Conservation (phyloP, 2,797 vertebrate genomes). For the Enteromius viviparus region DNA sequence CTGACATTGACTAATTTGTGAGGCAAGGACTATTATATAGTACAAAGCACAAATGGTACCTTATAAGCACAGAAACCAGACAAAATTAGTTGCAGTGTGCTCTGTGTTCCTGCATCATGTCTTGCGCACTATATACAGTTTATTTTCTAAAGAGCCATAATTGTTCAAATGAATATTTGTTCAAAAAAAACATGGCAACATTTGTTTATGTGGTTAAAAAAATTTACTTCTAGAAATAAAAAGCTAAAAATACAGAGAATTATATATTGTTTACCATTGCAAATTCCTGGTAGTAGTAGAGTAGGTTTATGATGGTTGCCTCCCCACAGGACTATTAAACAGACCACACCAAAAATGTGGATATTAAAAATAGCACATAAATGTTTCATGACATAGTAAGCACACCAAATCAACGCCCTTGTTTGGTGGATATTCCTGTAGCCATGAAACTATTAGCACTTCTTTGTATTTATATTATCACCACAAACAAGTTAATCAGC, state of each 20-base stretch:
- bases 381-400: slow-evolving; percentile 14
- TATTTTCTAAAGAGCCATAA: not conserved
- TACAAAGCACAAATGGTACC: not conserved
- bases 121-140: not conserved
- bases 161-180: not conserved
- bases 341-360: slow-evolving; percentile 45
- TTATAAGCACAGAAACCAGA: not conserved
- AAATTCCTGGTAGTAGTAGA: not conserved
- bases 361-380: slow-evolving; percentile 24
- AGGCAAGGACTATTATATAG: not conserved
- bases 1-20: not conserved
- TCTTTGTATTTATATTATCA: slow-evolving; percentile 30
- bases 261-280: slow-evolving; percentile 5
- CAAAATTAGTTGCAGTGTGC: not conserved
- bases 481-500: slow-evolving; percentile 49
- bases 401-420: slow-evolving; percentile 38
- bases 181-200: not conserved
- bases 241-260: not conserved
- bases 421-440: slow-evolving; percentile 34
- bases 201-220: not conserved
- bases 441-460: slow-evolving; percentile 6
- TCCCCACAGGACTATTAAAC: slow-evolving; percentile 26
- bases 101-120: not conserved
- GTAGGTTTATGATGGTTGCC: slow-evolving; percentile 23
- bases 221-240: not conserved